These are phyloP conservation scores for human (Homo sapiens) DNA, from an alignment of 2,113 vertebrate genomes.

Conservation along the genomic window DNA sequence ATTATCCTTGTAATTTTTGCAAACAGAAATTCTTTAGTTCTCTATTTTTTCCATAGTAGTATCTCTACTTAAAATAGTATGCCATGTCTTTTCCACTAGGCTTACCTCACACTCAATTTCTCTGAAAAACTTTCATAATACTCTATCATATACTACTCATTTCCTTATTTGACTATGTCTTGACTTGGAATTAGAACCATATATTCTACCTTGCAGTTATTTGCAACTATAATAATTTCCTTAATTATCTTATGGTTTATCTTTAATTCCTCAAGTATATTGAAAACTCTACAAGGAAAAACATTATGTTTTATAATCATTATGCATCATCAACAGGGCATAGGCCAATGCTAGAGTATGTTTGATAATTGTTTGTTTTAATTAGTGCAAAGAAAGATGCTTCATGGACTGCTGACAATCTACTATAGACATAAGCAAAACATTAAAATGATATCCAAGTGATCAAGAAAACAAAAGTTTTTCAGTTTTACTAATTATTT, in stretches of 20 bases:
- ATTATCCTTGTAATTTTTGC: not conserved
- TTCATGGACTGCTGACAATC: not conserved
- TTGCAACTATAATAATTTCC: not conserved
- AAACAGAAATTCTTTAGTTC: not conserved
- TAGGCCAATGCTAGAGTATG: not conserved
- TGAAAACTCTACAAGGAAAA: not conserved
- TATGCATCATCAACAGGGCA: not conserved
- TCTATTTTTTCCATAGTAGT: not conserved
- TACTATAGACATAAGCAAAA: not conserved
- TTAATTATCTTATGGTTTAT: not conserved
- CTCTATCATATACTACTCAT: not conserved
- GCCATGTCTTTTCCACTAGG: not conserved
- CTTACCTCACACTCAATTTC: not conserved
- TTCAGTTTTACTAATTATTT: not conserved
- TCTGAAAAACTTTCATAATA: not conserved
- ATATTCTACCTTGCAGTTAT: not conserved
- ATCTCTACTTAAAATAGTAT: not conserved
- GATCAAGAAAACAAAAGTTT: not conserved
- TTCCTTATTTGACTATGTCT: not conserved
- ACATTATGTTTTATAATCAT: not conserved
- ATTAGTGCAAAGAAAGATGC: not conserved
- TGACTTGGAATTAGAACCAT: not conserved
- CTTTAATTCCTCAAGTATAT: not conserved
- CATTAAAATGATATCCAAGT: not conserved
- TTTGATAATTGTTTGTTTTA: not conserved